Percentiles rank a stretch among this genome's conserved stretches.
Conservation (phyloP, 2,797 vertebrate genomes). For the Falco rusticolus region DNA sequence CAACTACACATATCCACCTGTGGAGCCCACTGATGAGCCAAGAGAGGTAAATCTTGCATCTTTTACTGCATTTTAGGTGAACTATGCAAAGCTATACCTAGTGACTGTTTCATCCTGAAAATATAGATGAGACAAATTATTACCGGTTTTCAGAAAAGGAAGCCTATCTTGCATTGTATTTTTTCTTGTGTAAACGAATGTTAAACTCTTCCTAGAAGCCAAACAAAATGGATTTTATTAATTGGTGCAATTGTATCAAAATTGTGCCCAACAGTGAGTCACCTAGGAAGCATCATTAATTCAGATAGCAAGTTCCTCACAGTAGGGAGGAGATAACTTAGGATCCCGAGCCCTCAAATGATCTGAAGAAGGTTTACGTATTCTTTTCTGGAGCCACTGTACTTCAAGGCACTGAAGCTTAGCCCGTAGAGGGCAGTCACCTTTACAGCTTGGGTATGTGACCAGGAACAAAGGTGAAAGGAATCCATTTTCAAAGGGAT, state of each 20-base stretch:
- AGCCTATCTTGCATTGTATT: neutral
- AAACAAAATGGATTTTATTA: neutral
- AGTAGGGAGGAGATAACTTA: neutral
- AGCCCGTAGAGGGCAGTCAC: slow-evolving; percentile 1
- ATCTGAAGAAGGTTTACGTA: neutral
- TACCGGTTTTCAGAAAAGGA: neutral
- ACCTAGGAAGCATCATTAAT: neutral
- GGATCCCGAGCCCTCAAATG: neutral
- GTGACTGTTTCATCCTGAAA: neutral
- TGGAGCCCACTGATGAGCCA: slow-evolving; percentile 72
- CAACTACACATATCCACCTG: slow-evolving; percentile 76
- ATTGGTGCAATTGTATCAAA: neutral
- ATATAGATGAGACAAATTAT: neutral
- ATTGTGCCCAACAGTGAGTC: neutral
- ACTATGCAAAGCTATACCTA: neutral
- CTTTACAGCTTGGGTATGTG: neutral
- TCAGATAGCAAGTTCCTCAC: neutral
- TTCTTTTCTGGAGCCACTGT: neutral
- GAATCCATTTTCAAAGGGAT: neutral
- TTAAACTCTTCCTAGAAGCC: neutral
- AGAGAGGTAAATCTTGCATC: slow-evolving; percentile 73
- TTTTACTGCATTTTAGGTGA: neutral
- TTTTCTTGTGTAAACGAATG: neutral
- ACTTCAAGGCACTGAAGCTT: neutral
- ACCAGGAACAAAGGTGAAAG: neutral